Percentiles rank a stretch among this genome's conserved stretches.
These are phyloP conservation scores for Mola mola DNA, from an alignment of 2,113 vertebrate genomes.

Conservation along the genomic window DNA sequence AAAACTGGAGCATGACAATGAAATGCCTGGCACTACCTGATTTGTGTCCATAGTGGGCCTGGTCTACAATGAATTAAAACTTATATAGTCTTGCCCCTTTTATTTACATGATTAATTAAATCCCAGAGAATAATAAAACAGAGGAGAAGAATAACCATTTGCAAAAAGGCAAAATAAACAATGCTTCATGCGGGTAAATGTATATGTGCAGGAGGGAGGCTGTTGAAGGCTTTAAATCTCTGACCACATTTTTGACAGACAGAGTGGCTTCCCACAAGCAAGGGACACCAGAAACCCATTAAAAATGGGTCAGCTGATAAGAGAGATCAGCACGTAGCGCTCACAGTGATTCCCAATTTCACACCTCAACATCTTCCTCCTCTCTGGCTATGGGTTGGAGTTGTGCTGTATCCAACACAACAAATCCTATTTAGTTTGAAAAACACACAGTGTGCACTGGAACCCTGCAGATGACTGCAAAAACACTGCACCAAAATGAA, in stretches of 20 bases:
- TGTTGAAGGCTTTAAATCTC: conserved; percentile 18
- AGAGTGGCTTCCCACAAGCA: conserved; percentile 30
- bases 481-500: background rate
- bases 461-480: background rate
- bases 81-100: too few relatives aligned
- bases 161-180: conserved; percentile 18
- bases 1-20: too few relatives aligned
- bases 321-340: conserved; percentile 54
- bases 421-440: conserved; percentile 26
- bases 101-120: too few relatives aligned
- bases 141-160: background rate
- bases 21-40: too few relatives aligned
- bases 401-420: background rate
- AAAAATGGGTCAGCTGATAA: conserved; percentile 68
- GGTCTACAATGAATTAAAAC: too few relatives aligned
- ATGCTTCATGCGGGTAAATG: background rate
- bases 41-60: too few relatives aligned
- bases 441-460: too few relatives aligned
- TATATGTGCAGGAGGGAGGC: too few relatives aligned
- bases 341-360: conserved; percentile 71
- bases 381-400: conserved; percentile 8
- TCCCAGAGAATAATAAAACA: too few relatives aligned
- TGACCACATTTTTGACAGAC: conserved; percentile 41
- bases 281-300: conserved; percentile 64
- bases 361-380: conserved; percentile 58